Evolutionary conservation across 2,113 vertebrate genomes (phyloP).

Genomic region (Charina bottae): DNA sequence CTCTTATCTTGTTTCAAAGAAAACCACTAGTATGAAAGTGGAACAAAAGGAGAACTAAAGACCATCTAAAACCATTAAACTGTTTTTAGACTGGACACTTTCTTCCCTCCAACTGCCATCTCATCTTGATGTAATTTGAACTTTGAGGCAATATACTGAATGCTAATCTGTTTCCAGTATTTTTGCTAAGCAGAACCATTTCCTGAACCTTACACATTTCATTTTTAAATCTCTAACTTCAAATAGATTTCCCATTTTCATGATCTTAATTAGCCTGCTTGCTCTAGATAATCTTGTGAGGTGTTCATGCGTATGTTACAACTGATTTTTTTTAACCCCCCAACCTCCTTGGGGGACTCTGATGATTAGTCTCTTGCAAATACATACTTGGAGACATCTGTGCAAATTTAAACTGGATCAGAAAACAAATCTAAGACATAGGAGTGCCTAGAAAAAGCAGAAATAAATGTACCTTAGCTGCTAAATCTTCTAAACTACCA

Average conservation of each 20-base stretch:
- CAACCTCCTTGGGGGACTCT: conserved; percentile 33
- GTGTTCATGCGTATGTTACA: conserved; percentile 20
- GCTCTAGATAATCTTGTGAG: conserved; percentile 37
- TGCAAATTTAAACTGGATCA: conserved; percentile 38
- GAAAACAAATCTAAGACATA: conserved; percentile 25
- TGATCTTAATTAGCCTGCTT: conserved; percentile 46
- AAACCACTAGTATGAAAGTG: conserved; percentile 13
- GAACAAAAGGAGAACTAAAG: conserved; percentile 14
- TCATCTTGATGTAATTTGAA: conserved; percentile 45
- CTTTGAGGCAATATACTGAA: conserved; percentile 18
- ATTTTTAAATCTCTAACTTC: conserved; percentile 61
- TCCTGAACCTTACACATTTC: conserved; percentile 43
- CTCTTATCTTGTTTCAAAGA: conserved; percentile 11
- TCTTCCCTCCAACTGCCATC: background rate
- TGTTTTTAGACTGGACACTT: conserved; percentile 28
- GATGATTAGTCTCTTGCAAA: conserved; percentile 67
- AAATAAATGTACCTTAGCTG: conserved; percentile 34
- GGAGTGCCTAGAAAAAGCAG: conserved; percentile 39
- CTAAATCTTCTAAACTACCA: conserved; percentile 60
- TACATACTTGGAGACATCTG: conserved; percentile 68
- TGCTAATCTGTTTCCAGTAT: conserved; percentile 33
- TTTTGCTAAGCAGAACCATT: conserved; percentile 25
- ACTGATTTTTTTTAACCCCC: background rate
- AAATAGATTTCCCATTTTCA: conserved; percentile 53
- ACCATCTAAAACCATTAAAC: conserved; percentile 45